These are phyloP conservation scores for Andricus quercusramuli DNA, from an alignment of 2,888 invertebrate genomes.

Conservation along the genomic window DNA sequence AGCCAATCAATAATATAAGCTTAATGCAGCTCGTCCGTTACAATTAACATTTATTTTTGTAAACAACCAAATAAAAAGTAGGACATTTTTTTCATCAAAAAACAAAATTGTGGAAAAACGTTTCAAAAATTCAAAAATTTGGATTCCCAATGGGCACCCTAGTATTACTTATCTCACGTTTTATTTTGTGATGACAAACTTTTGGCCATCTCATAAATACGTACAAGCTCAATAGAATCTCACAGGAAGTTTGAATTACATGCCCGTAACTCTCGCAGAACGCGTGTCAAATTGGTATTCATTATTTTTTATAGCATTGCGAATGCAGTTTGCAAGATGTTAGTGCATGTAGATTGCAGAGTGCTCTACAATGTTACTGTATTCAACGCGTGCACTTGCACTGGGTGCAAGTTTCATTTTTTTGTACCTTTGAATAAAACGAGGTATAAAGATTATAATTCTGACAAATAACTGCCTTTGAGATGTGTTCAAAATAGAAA, in stretches of 20 bases:
- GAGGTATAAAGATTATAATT: background rate
- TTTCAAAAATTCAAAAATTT: too few species aligned
- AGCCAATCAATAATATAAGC: background rate
- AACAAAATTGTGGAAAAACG: too few species aligned
- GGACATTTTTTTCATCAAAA: too few species aligned
- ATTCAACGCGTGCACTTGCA: conserved; percentile 24
- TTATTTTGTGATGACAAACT: background rate
- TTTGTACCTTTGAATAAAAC: background rate
- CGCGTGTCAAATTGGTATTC: conserved; percentile 56
- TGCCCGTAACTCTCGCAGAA: conserved; percentile 46
- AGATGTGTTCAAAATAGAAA: background rate
- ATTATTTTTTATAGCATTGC: conserved; percentile 56
- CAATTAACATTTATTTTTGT: too few species aligned
- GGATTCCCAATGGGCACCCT: too few species aligned
- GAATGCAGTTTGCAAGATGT: conserved; percentile 44
- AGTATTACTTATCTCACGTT: too few species aligned
- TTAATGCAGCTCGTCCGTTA: background rate
- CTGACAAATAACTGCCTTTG: background rate
- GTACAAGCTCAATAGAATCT: conserved; percentile 14
- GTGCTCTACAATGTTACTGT: conserved; percentile 41
- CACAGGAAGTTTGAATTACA: conserved; percentile 49
- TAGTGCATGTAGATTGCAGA: conserved; percentile 26
- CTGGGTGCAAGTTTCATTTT: background rate
- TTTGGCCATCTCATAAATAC: background rate
- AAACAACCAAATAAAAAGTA: too few species aligned